Evolutionary conservation across 2,888 invertebrate genomes (phyloP).

Genomic region (Hydraecia micacea): DNA sequence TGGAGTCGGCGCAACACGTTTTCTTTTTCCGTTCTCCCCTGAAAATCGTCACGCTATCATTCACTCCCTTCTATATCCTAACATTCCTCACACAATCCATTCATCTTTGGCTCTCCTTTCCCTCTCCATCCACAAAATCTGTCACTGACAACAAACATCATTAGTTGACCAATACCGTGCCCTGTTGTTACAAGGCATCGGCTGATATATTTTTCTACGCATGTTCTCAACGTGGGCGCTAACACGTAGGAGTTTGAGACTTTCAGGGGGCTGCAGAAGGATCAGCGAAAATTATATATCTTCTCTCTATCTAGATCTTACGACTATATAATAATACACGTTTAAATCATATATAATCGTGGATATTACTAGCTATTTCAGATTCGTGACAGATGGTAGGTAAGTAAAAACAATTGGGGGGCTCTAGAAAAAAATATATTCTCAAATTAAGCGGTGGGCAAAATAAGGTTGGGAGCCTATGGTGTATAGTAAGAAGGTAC

Average conservation of each 20-base stretch:
- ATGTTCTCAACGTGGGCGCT: not conserved
- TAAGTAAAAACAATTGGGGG: not conserved
- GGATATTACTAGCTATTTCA: not conserved
- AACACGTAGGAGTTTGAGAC: not conserved
- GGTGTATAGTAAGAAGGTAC: not conserved
- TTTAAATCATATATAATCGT: not conserved
- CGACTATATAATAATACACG: not conserved
- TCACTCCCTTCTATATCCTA: not conserved
- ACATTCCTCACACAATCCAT: not conserved
- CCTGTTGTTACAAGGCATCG: conserved; percentile 5
- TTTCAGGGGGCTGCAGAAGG: not conserved
- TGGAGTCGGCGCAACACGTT: not conserved
- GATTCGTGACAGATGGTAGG: not conserved
- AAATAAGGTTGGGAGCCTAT: not conserved
- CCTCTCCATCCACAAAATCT: not conserved
- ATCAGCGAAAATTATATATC: not conserved
- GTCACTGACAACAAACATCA: not conserved
- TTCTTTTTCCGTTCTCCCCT: not conserved
- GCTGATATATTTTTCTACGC: conserved; percentile 15
- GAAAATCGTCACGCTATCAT: not conserved
- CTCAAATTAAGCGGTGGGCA: not conserved
- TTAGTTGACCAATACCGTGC: not conserved
- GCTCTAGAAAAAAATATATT: not conserved
- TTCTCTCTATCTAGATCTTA: too few species aligned
- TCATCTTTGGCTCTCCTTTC: not conserved